phyloP scores from a whole-genome alignment of 2,797 vertebrate genomes.

The Helarctos malayanus region DNA sequence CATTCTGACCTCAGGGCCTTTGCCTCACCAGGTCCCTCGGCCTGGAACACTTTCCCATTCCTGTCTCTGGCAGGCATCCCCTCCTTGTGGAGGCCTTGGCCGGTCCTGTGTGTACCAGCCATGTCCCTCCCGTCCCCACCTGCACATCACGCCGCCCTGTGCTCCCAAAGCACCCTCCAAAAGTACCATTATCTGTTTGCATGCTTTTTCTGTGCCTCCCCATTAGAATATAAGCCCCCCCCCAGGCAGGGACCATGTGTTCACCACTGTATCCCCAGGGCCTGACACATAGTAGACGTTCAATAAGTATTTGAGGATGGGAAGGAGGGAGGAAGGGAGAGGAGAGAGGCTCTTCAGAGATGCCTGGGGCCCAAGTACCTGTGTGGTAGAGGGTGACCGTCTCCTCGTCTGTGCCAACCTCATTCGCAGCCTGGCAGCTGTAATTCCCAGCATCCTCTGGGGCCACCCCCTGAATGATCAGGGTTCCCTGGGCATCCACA shows the following conservation, averaged over 20 bases:
- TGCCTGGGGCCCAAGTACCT: slow-evolving; percentile 85
- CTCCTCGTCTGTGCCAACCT: slow-evolving; percentile 91
- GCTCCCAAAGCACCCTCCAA: neutral
- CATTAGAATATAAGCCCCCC: neutral
- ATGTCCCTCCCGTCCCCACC: accelerated
- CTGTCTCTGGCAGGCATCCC: neutral
- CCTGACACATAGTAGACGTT: neutral
- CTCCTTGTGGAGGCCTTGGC: neutral
- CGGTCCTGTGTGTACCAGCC: neutral
- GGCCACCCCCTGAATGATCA: slow-evolving; percentile 91
- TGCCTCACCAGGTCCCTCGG: neutral
- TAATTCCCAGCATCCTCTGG: slow-evolving; percentile 96
- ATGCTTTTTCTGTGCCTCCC: neutral
- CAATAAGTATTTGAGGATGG: accelerated
- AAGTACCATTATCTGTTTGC: neutral
- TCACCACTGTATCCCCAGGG: neutral
- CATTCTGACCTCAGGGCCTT: neutral
- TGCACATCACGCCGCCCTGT: accelerated
- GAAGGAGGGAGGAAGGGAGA: neutral
- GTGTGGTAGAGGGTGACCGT: slow-evolving; percentile 90
- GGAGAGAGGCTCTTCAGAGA: neutral
- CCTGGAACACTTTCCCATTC: neutral
- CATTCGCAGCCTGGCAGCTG: slow-evolving; percentile 93
- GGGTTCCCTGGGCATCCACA: slow-evolving; percentile 89
- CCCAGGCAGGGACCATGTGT: accelerated